phyloP scores from a whole-genome alignment of 2,113 vertebrate genomes.

The Suricata suricatta region DNA sequence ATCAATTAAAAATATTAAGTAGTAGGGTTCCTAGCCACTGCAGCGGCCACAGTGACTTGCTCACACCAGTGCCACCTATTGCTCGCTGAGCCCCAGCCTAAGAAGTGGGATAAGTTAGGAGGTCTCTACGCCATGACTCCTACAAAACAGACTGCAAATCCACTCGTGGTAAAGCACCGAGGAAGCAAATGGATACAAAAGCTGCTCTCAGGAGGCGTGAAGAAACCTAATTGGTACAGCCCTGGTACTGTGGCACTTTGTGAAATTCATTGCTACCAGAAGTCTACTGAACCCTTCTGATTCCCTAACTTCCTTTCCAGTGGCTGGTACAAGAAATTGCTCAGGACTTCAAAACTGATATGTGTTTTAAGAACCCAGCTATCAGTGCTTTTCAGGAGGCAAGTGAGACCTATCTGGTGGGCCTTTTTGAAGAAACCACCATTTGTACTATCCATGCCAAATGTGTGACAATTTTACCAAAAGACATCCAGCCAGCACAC shows the following conservation, averaged over 20 bases:
- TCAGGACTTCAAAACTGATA: background rate
- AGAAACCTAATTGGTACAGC: background rate
- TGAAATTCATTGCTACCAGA: background rate
- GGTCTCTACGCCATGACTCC: background rate
- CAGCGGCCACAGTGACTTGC: background rate
- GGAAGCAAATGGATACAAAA: background rate
- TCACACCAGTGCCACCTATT: background rate
- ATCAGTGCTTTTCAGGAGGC: background rate
- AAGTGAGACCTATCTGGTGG: background rate
- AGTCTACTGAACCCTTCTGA: background rate
- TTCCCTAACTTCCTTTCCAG: background rate
- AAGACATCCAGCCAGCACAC: background rate
- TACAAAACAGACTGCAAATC: background rate
- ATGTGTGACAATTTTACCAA: background rate
- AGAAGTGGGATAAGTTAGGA: background rate
- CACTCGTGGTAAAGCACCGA: background rate
- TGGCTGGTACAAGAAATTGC: background rate
- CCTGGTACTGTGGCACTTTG: background rate
- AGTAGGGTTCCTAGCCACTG: background rate
- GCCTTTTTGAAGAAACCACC: background rate
- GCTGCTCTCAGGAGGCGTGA: background rate
- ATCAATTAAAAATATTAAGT: background rate
- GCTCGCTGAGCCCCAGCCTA: background rate
- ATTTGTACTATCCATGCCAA: background rate
- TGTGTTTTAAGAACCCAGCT: background rate